Percentiles rank a stretch among this genome's conserved stretches.
phyloP scores from a whole-genome alignment of 2,113 vertebrate genomes.

The Oncorhynchus gorbuscha region DNA sequence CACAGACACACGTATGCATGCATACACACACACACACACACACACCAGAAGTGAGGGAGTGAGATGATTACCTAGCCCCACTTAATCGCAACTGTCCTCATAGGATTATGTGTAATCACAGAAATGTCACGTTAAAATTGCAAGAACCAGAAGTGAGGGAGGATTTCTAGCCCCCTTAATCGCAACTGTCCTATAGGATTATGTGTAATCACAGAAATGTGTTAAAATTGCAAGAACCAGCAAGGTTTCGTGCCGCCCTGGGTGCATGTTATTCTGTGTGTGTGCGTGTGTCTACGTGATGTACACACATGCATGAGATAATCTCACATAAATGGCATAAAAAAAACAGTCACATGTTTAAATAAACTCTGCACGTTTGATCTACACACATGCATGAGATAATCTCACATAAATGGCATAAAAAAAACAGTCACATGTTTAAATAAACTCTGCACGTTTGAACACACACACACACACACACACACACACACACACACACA shows the following conservation, averaged over 20 bases:
- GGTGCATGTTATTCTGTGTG: background rate
- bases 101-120: constrained; percentile 62
- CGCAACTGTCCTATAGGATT: constrained; percentile 62
- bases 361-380: background rate
- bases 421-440: background rate
- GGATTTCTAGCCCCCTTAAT: constrained; percentile 65
- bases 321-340: background rate
- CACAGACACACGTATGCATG: background rate
- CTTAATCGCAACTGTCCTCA: constrained; percentile 65
- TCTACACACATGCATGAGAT: too few relatives aligned
- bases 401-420: background rate
- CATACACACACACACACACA: constrained; percentile 22
- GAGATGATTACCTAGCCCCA: constrained; percentile 56
- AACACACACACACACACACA: background rate
- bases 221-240: constrained; percentile 55
- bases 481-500: background rate
- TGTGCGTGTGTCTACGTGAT: background rate
- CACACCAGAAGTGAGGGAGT: background rate
- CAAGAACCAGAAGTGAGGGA: constrained; percentile 19
- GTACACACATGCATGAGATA: too few relatives aligned
- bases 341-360: background rate
- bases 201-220: constrained; percentile 65
- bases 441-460: background rate
- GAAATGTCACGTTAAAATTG: constrained; percentile 69
- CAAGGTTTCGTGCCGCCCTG: background rate